Evolutionary conservation across 1,140 invertebrate species (phyloP).

Genomic region (Aphelinus atriplicis): DNA sequence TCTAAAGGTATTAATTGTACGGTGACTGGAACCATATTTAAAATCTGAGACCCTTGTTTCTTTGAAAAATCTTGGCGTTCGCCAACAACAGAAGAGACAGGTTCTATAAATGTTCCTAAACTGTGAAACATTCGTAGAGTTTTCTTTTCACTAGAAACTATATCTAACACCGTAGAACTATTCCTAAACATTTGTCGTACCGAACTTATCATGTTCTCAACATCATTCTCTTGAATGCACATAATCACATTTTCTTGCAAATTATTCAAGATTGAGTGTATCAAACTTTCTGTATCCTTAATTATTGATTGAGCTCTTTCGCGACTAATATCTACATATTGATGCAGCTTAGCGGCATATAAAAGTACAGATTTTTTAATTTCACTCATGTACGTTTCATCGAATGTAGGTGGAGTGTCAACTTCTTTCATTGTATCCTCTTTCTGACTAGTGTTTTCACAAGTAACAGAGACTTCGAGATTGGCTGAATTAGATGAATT

Average conservation of each 20-base stretch:
- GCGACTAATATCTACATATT: not conserved
- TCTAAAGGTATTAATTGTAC: conserved; percentile 41
- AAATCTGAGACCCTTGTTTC: conserved; percentile 15
- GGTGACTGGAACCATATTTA: conserved; percentile 35
- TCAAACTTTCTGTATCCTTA: not conserved
- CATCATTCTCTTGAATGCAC: not conserved
- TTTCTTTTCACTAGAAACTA: conserved; percentile 30
- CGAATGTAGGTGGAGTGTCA: too few species aligned
- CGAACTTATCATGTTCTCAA: not conserved
- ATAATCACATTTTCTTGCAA: not conserved
- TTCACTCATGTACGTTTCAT: too few species aligned
- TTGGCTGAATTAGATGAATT: too few species aligned
- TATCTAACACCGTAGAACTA: not conserved
- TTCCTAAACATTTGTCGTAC: not conserved
- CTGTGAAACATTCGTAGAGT: conserved; percentile 33
- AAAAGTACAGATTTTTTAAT: too few species aligned
- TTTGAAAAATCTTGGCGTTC: conserved; percentile 33
- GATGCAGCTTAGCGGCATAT: not conserved
- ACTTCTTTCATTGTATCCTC: too few species aligned
- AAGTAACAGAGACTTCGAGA: too few species aligned
- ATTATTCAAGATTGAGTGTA: not conserved
- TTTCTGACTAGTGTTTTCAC: too few species aligned
- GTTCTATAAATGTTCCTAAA: conserved; percentile 31
- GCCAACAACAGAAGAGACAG: conserved; percentile 37
- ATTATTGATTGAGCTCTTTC: not conserved